Evolutionary conservation across 2,113 vertebrate species (phyloP).

Genomic region (Polyodon spathula): DNA sequence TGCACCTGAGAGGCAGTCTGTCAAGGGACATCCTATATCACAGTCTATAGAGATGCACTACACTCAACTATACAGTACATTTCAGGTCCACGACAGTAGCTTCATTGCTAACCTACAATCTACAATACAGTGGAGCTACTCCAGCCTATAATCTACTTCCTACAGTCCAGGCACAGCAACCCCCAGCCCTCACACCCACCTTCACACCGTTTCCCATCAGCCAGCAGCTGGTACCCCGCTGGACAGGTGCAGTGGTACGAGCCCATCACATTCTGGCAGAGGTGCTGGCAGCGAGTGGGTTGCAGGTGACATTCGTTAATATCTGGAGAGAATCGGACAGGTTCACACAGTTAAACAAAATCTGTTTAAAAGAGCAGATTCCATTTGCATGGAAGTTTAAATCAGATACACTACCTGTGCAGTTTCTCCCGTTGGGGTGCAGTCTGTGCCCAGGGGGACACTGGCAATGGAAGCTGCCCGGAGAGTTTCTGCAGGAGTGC

Average conservation of each 20-base stretch:
- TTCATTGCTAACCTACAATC: too few relatives aligned
- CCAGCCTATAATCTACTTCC: too few relatives aligned
- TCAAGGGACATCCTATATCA: too few relatives aligned
- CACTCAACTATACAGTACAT: too few relatives aligned
- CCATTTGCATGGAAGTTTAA: too few relatives aligned
- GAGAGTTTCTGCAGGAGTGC: conserved; percentile 7
- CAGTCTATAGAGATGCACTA: too few relatives aligned
- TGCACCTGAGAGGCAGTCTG: too few relatives aligned
- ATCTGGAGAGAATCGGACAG: conserved; percentile 13
- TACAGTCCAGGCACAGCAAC: too few relatives aligned
- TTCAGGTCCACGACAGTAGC: too few relatives aligned
- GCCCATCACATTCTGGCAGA: conserved; percentile 20
- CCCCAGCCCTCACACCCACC: conserved; percentile 2
- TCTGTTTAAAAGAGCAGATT: too few relatives aligned
- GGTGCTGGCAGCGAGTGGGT: conserved; percentile 14
- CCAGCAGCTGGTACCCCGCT: conserved; percentile 12
- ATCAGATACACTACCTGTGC: background rate
- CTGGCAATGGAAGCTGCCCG: conserved; percentile 11
- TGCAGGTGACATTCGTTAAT: conserved; percentile 23
- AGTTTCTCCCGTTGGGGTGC: background rate
- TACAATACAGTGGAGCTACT: too few relatives aligned
- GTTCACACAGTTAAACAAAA: background rate
- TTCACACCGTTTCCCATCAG: conserved; percentile 8
- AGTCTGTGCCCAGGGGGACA: conserved; percentile 12
- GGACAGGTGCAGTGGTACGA: conserved; percentile 23